These are phyloP conservation scores for Oligia fasciuncula DNA, from an alignment of 2,888 invertebrate genomes.

Conservation along the genomic window DNA sequence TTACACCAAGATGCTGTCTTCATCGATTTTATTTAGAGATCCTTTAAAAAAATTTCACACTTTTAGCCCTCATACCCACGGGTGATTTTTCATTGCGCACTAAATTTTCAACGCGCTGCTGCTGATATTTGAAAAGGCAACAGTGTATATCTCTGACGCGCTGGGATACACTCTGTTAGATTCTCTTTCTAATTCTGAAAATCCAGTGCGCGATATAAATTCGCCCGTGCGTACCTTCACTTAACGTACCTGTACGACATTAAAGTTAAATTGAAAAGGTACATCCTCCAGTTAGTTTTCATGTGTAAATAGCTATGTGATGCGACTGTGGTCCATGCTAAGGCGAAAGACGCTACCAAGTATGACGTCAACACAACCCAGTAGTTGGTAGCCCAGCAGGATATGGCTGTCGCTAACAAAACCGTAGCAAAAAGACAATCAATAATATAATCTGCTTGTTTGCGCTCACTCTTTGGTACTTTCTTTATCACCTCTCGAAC, in stretches of 20 bases:
- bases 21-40: neutral
- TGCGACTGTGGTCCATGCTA: conserved; percentile 91
- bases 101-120: neutral
- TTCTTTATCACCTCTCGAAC: conserved; percentile 89
- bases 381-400: conserved; percentile 75
- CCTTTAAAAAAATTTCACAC: neutral
- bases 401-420: conserved; percentile 74
- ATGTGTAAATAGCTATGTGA: conserved; percentile 95
- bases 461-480: conserved; percentile 77
- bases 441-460: conserved; percentile 74
- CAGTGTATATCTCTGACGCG: neutral
- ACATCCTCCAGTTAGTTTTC: conserved; percentile 94
- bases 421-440: conserved; percentile 81
- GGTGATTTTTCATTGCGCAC: neutral
- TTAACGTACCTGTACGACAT: conserved; percentile 91
- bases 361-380: conserved; percentile 74
- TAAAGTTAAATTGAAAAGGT: conserved; percentile 92
- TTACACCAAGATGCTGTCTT: neutral
- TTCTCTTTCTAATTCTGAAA: neutral
- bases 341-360: conserved; percentile 81
- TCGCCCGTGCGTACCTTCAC: neutral
- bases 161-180: neutral
- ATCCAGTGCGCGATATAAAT: neutral
- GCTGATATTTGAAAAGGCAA: neutral
- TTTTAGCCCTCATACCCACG: neutral